Evolutionary conservation across 1,140 invertebrate species (phyloP), one percentile per base, ranked within the genome.

Genomic region (Cheumatopsyche charites): DNA sequence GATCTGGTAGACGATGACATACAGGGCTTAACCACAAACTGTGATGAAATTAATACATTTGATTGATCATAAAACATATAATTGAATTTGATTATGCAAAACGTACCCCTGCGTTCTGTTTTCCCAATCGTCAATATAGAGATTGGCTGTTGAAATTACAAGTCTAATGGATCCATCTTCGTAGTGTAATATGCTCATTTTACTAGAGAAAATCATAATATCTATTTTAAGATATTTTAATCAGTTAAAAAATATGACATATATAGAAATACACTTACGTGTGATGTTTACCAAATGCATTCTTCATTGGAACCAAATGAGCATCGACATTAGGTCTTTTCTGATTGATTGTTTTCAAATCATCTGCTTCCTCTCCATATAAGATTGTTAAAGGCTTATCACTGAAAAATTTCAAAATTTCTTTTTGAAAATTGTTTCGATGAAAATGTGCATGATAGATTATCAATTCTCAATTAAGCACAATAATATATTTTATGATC

Each of bases 141-240:
- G 82, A 86, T 99, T 99, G 0, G 95, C 95, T 0, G 96, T 98
- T 1, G 93, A 94, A 19, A 98, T 88, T 3, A 97, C 88, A 47
- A 98, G 88, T 66, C 95, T 84, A 41, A 97, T 81, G 1, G 92
- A 93, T 11, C 88, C 86, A 79, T 96, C 91, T 79, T 89, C 90
- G 76, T 96, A 94, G 26, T 91, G 87, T 0, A 98, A 84, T 26
- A 98, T 85, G 85, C 95, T 94, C 88, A 98, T 90, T 86, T 98
- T 98, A 0, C 91, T 93, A 79, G 42, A 83, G 82, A 77, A 55
- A 66, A 63, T 61, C 6, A 47, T 61, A 15, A 19, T 42, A 47
- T 11, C 9, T 12, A 67, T 55, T 29, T 52, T 15, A 19, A 26
- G n/a, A n/a, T n/a, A n/a, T 58, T 7, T 23, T 23, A 17, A 7